Conservation (phyloP, 2,888 invertebrate species). For the Tenodera sinensis region DNA sequence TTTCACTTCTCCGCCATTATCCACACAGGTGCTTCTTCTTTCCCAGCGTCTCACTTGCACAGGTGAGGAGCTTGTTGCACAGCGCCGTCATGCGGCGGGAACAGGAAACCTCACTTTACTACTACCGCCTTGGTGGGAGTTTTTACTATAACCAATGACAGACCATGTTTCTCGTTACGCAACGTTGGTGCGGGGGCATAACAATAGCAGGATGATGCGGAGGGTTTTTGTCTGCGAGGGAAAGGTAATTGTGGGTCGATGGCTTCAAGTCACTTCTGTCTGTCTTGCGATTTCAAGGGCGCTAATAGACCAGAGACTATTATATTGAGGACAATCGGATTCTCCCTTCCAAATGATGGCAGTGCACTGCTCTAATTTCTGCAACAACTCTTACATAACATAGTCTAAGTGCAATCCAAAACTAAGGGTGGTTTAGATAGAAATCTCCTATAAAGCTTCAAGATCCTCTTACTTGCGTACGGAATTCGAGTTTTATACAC, state of each 20-base stretch:
- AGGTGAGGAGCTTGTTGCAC: background rate
- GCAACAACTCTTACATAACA: too few species aligned
- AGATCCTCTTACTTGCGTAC: too few species aligned
- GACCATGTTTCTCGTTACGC: background rate
- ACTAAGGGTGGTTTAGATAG: too few species aligned
- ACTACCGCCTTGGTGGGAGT: background rate
- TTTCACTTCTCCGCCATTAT: background rate
- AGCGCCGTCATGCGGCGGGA: conserved; percentile 9
- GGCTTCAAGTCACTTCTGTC: background rate
- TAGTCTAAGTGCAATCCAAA: too few species aligned
- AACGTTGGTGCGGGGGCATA: background rate
- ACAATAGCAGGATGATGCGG: background rate
- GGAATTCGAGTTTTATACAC: too few species aligned
- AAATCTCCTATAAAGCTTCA: too few species aligned
- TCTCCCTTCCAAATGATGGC: too few species aligned
- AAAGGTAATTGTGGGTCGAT: background rate
- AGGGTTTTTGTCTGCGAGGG: background rate
- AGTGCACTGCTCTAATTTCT: too few species aligned
- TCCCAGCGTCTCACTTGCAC: background rate
- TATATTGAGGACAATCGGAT: background rate
- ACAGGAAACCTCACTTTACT: conserved; percentile 1
- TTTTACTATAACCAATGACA: conserved; percentile 12
- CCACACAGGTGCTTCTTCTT: background rate
- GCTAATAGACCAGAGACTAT: background rate
- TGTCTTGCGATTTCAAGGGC: background rate